Percentiles rank a stretch among this genome's conserved stretches.
Evolutionary conservation across 2,797 vertebrate species (phyloP).

Genomic region (Prionace glauca): DNA sequence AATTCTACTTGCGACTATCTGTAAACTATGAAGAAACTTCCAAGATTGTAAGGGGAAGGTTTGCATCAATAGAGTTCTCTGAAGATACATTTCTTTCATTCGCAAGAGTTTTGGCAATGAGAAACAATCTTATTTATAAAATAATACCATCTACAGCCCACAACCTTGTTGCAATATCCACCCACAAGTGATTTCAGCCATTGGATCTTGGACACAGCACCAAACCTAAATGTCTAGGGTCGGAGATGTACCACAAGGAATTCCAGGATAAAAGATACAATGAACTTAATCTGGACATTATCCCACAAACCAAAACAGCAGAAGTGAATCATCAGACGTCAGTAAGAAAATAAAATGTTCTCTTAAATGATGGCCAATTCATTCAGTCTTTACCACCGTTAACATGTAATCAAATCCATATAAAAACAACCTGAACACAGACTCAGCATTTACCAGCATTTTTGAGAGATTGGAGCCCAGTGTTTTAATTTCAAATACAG

Average conservation of each 20-base stretch:
- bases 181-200: neutral
- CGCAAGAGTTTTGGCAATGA: neutral
- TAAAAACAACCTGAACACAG: neutral
- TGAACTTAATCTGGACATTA: neutral
- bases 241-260: neutral
- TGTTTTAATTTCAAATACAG: neutral
- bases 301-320: neutral
- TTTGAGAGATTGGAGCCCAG: neutral
- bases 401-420: neutral
- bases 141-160: too few relatives aligned
- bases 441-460: neutral
- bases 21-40: neutral
- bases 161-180: neutral
- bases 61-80: neutral
- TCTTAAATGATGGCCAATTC: neutral
- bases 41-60: neutral
- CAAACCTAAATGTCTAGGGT: neutral
- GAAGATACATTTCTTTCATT: neutral
- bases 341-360: neutral
- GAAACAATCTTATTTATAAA: too few relatives aligned
- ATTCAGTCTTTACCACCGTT: neutral
- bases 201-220: neutral
- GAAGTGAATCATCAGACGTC: neutral
- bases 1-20: neutral
- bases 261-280: neutral